phyloP scores from a whole-genome alignment of 2,888 invertebrate genomes.

The Plebejus anna region DNA sequence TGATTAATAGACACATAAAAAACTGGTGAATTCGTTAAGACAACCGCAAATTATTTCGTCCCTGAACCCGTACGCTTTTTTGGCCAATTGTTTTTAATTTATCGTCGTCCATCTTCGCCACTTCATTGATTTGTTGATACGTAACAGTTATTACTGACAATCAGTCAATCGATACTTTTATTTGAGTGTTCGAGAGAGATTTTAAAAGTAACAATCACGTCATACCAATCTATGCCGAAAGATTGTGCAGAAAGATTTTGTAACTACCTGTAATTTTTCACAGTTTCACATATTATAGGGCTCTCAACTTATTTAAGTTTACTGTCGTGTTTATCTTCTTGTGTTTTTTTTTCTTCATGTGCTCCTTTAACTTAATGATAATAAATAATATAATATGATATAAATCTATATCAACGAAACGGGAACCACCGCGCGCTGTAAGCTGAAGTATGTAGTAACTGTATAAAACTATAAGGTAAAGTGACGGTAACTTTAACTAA shows the following conservation, averaged over 20 bases:
- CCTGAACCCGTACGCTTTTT: slow-evolving; percentile 30
- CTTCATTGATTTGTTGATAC: slow-evolving; percentile 21
- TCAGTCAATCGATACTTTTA: slow-evolving; percentile 11
- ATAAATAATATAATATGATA: not conserved
- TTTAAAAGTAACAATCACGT: not conserved
- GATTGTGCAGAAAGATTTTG: not conserved
- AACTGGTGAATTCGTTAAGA: slow-evolving; percentile 17
- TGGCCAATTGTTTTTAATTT: slow-evolving; percentile 31
- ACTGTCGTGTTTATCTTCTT: not conserved
- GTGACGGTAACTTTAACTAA: not conserved
- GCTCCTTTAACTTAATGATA: not conserved
- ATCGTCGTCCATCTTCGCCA: slow-evolving; percentile 10
- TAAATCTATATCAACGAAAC: too few species aligned
- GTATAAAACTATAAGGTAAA: not conserved
- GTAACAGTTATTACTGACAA: slow-evolving; percentile 18
- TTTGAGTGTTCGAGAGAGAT: not conserved
- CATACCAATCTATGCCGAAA: not conserved
- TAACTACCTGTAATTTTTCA: too few species aligned
- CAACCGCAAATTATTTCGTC: slow-evolving; percentile 24
- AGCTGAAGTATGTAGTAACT: not conserved
- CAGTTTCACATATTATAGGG: too few species aligned
- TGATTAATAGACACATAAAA: slow-evolving; percentile 23
- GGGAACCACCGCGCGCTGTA: too few species aligned
- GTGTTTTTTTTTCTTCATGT: too few species aligned
- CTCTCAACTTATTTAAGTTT: too few species aligned